These are phyloP conservation scores for Phytoseiulus persimilis DNA, from an alignment of 2,888 invertebrate genomes.

Conservation along the genomic window DNA sequence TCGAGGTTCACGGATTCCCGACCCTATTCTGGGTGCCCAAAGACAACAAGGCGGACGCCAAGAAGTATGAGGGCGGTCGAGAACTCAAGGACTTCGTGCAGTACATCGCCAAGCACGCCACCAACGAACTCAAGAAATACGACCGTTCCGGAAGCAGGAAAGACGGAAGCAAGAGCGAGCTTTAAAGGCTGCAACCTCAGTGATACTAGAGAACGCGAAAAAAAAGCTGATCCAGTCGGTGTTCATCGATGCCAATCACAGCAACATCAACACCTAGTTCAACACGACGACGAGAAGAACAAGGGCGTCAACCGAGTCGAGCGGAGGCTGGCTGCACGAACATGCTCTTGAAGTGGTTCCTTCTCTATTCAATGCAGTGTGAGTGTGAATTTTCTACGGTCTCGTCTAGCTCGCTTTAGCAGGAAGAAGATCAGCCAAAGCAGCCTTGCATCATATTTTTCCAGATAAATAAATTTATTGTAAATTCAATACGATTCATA, in stretches of 20 bases:
- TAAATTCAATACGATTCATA: background rate
- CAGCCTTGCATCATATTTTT: background rate
- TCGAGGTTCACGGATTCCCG: constrained; percentile 92
- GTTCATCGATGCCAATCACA: background rate
- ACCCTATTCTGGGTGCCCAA: constrained; percentile 92
- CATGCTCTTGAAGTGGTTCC: background rate
- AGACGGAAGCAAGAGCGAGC: constrained; percentile 55
- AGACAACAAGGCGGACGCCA: constrained; percentile 65
- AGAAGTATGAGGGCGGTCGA: constrained; percentile 83
- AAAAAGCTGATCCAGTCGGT: background rate
- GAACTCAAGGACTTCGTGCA: constrained; percentile 86
- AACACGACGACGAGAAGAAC: background rate
- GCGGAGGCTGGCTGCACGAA: background rate
- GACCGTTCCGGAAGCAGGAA: constrained; percentile 69
- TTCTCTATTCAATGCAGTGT: background rate
- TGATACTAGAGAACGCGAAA: background rate
- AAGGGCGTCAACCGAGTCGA: background rate
- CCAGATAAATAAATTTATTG: background rate
- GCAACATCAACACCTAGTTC: background rate
- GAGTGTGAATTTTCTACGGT: background rate
- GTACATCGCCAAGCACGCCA: constrained; percentile 84
- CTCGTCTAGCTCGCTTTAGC: background rate
- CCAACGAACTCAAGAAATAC: constrained; percentile 73
- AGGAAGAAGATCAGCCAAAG: background rate
- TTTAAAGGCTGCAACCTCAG: constrained; percentile 40